Evolutionary conservation across 2,797 vertebrate genomes (phyloP).

Genomic region (Neosilurus mollespiculum): DNA sequence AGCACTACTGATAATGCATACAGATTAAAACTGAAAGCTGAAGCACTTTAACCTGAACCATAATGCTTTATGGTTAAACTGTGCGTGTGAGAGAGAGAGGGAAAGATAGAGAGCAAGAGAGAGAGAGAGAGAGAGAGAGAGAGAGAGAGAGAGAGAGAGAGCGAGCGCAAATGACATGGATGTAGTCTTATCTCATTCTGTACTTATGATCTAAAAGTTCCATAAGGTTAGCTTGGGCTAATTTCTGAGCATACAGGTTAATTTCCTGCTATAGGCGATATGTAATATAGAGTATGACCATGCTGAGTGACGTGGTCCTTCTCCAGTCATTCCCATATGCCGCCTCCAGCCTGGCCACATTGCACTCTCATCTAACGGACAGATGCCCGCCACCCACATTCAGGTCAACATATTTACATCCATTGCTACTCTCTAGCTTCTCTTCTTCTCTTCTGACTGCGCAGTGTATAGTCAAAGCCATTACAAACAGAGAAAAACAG

Average conservation of each 20-base stretch:
- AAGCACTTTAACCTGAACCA: neutral
- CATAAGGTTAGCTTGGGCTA: neutral
- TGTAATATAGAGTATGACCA: neutral
- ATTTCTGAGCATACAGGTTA: neutral
- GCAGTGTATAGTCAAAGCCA: constrained; percentile 62
- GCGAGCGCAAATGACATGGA: neutral
- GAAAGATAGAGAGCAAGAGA: neutral
- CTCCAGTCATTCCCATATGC: constrained; percentile 38
- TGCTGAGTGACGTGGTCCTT: neutral
- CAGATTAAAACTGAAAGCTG: neutral
- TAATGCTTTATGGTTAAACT: neutral
- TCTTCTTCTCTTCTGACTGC: constrained; percentile 45
- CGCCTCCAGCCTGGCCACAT: constrained; percentile 24
- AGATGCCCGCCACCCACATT: constrained; percentile 59
- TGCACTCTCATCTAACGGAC: constrained; percentile 33
- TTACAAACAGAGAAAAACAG: constrained; percentile 53
- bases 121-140: too few relatives aligned
- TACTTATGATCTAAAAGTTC: neutral
- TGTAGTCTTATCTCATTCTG: constrained; percentile 2
- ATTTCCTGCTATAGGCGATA: neutral
- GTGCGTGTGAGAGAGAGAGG: neutral
- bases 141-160: neutral
- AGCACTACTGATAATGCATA: neutral
- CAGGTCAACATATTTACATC: constrained; percentile 65
- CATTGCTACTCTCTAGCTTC: constrained; percentile 63